These are phyloP conservation scores for Enteromius trimaculatus DNA, from an alignment of 2,797 vertebrate genomes.

Conservation along the genomic window DNA sequence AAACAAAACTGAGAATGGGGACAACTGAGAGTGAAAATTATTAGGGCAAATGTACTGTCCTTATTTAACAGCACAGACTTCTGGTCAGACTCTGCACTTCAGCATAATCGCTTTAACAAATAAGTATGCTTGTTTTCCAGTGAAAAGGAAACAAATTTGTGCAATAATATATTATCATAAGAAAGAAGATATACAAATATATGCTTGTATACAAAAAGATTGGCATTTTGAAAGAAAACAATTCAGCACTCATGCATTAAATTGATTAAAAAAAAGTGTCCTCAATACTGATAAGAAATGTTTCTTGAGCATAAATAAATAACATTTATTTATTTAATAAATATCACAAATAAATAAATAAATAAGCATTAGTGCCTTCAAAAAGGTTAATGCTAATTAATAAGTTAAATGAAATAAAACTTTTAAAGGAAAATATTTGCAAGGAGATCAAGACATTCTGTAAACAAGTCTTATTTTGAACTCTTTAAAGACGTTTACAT, in stretches of 20 bases:
- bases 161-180: too few relatives aligned
- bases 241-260: too few relatives aligned
- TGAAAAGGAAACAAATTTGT: too few relatives aligned
- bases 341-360: not conserved
- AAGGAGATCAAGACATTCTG: not conserved
- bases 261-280: not conserved
- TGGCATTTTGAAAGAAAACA: too few relatives aligned
- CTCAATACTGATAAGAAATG: not conserved
- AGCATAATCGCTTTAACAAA: not conserved
- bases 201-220: too few relatives aligned
- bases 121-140: not conserved
- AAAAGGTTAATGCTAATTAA: not conserved
- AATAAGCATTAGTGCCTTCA: not conserved
- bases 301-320: not conserved
- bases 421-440: not conserved
- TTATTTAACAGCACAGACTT: not conserved
- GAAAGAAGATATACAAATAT: too few relatives aligned
- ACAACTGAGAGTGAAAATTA: not conserved
- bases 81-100: not conserved
- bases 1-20: conserved; percentile 2
- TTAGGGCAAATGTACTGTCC: not conserved
- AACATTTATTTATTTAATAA: not conserved
- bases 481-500: not conserved
- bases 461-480: not conserved
- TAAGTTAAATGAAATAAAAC: too few relatives aligned